These are phyloP conservation scores for Psephotus haematonotus DNA, from an alignment of 2,113 vertebrate genomes.

Conservation along the genomic window DNA sequence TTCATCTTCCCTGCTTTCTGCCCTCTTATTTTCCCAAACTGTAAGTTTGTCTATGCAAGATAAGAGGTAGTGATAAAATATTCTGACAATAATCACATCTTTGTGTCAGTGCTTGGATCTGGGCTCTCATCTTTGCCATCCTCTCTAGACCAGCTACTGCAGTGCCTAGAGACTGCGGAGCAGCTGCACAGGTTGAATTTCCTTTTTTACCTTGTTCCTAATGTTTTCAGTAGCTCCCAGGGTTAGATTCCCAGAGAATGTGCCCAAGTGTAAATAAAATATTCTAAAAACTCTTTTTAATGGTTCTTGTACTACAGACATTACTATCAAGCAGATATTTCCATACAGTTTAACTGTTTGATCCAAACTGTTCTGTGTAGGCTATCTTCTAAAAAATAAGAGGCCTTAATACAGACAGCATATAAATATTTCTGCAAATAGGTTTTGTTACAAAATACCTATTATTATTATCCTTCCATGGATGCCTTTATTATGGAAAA, in stretches of 20 bases:
- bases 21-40: slow-evolving; percentile 17
- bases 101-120: background rate
- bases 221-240: background rate
- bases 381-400: slow-evolving; percentile 28
- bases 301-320: background rate
- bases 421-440: background rate
- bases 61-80: background rate
- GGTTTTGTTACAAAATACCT: slow-evolving; percentile 14
- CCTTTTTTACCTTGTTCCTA: background rate
- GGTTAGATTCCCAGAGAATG: background rate
- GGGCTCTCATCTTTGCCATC: background rate
- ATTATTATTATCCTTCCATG: slow-evolving; percentile 14
- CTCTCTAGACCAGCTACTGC: background rate
- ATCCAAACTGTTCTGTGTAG: background rate
- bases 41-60: background rate
- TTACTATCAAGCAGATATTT: background rate
- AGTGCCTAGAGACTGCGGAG: background rate
- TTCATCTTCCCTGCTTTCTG: background rate
- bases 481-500: slow-evolving; percentile 17
- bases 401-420: background rate
- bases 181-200: background rate
- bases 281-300: background rate
- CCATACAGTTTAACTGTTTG: background rate
- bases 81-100: background rate
- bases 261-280: background rate